Base-by-base conservation (phyloP, 2,888 invertebrate genomes). In the Tinea trinotella region DNA sequence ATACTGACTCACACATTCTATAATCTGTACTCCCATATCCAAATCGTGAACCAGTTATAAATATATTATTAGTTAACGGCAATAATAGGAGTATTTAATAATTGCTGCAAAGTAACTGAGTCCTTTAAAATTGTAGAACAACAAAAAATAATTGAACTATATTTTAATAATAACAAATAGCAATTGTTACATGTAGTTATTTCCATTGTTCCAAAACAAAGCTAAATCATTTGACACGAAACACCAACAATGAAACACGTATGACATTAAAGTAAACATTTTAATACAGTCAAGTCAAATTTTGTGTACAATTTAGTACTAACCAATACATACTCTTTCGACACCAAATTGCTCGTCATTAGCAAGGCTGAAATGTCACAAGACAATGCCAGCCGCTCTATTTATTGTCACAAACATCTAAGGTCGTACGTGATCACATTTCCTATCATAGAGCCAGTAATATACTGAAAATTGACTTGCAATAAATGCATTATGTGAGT, bases 311-410 rank as follows among this genome's bases (percentile, higher is more conserved):
- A 46, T 46, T 46, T 46, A 46, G 19, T 10, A 19, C 46, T 19
- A 46, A 46, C 46, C 46, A 46, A 46, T 24, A 24, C 9, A 24
- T 74, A 66, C 66, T 67, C 64, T 85, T 84, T 75, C 82, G 75
- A 80, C 80, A 83, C 68, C 74, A 57, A 81, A 84, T 84, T 85
- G 83, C 76, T 82, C 74, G 79, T 83, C 76, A 84, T 83, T 84
- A 82, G 81, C 72, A 68, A 74, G 74, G 71, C 81, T 81, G 69
- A 84, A 85, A 84, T 85, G 83, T 84, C 85, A 83, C 76, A 79
- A 84, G 83, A 84, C 85, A 85, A 84, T 84, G 74, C 76, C 50
- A 15, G 15, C 50, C 50, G 13, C 50, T 24, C 50, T 13, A 50
- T 13, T 35, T 36, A 57, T 54, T 57, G 57, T 55, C 53, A 55